Conservation (phyloP, 2,113 vertebrate genomes). For the Benitochromis conjunctus region DNA sequence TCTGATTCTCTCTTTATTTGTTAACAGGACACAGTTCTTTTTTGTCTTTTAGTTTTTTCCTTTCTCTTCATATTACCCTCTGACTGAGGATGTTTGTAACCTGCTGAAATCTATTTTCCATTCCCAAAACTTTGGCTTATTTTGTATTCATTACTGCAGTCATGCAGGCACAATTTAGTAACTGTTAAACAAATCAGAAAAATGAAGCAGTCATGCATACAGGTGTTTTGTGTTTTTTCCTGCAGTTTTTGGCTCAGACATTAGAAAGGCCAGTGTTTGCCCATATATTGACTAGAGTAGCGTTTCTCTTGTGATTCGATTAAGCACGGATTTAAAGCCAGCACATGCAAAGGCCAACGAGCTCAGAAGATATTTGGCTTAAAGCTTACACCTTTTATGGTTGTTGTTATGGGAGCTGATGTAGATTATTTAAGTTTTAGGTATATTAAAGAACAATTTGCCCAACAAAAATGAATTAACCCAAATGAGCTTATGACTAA, state of each 20-base stretch:
- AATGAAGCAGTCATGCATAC: slow-evolving; percentile 27
- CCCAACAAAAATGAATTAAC: background rate
- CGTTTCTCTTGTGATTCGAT: background rate
- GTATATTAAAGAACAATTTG: background rate
- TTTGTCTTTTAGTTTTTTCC: background rate
- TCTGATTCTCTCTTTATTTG: background rate
- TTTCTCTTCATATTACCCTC: background rate
- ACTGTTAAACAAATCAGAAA: slow-evolving; percentile 1
- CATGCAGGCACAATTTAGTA: background rate
- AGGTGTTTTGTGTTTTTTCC: background rate
- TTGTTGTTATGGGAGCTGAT: background rate
- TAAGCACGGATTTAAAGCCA: background rate
- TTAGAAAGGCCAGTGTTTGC: background rate
- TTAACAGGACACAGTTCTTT: background rate
- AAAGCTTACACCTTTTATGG: background rate
- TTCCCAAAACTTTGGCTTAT: background rate
- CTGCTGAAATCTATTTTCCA: background rate
- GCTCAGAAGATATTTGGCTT: background rate
- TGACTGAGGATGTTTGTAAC: background rate
- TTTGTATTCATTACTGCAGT: background rate
- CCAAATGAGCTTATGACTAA: background rate
- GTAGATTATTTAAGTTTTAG: background rate
- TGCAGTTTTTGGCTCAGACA: background rate
- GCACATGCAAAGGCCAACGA: background rate
- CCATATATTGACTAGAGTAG: background rate